Conservation (phyloP, 2,113 vertebrate genomes). For the Zootoca vivipara region DNA sequence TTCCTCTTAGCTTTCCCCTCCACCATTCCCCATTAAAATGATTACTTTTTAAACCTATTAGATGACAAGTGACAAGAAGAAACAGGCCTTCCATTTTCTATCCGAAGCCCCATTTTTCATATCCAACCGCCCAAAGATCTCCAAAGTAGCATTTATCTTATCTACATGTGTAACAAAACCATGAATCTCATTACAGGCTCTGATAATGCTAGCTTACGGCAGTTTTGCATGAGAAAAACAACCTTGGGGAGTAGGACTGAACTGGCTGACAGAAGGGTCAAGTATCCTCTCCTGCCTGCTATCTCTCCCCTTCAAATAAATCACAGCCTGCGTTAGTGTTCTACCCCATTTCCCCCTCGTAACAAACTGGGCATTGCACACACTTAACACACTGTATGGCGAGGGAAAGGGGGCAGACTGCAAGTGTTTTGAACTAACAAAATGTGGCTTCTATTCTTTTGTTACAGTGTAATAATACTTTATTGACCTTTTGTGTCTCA, state of each 20-base stretch:
- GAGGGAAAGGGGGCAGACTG: not conserved
- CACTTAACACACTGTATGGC: not conserved
- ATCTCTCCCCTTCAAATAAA: not conserved
- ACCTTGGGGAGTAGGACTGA: not conserved
- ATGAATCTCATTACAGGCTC: conserved; percentile 65
- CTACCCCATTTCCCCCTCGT: not conserved
- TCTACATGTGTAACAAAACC: conserved; percentile 62
- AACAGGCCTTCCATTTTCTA: conserved; percentile 52
- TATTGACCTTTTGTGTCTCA: not conserved
- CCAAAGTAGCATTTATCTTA: conserved; percentile 67
- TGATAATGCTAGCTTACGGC: conserved; percentile 42
- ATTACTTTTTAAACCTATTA: conserved; percentile 39
- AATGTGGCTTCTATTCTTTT: not conserved
- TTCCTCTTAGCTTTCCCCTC: conserved; percentile 29
- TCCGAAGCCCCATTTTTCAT: conserved; percentile 41
- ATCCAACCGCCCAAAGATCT: conserved; percentile 62
- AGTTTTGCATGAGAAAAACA: conserved; percentile 18
- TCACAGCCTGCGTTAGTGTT: not conserved
- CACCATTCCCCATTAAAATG: conserved; percentile 36
- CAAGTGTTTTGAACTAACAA: not conserved
- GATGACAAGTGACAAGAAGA: conserved; percentile 55
- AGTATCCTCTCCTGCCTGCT: not conserved
- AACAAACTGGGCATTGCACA: not conserved
- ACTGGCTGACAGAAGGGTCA: not conserved
- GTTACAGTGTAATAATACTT: not conserved